A percentile compares a stretch with the other conserved stretches of the same genome.
Conservation (phyloP, 2,797 vertebrate species). For the Betta splendens region DNA sequence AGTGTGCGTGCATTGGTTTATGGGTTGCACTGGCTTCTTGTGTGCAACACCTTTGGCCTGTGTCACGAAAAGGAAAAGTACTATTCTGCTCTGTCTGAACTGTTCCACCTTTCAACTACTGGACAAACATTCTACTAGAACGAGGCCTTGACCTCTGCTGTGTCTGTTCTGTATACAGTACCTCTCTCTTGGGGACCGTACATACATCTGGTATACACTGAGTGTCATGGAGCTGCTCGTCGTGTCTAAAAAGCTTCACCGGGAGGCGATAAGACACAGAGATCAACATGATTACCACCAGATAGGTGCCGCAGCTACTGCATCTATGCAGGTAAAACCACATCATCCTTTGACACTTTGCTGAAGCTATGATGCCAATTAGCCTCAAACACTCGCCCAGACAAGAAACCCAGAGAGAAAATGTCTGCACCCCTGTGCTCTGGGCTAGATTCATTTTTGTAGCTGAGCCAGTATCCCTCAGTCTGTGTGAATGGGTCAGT, state of each 20-base stretch:
- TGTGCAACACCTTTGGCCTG: too few species aligned
- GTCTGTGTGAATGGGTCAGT: constrained; percentile 45
- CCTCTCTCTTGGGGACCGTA: too few species aligned
- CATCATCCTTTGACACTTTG: constrained; percentile 17
- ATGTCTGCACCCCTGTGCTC: constrained; percentile 21
- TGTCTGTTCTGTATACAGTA: too few species aligned
- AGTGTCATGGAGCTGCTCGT: background rate
- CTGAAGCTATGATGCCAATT: constrained; percentile 36
- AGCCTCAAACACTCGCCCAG: constrained; percentile 29
- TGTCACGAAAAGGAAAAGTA: background rate
- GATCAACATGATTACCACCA: constrained; percentile 13
- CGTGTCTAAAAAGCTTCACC: constrained; percentile 19
- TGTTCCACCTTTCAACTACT: background rate
- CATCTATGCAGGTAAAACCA: constrained; percentile 23
- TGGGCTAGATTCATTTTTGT: constrained; percentile 54
- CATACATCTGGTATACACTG: background rate
- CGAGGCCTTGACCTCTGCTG: too few species aligned
- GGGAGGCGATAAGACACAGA: constrained; percentile 19
- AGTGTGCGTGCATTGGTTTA: constrained; percentile 13
- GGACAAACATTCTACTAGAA: too few species aligned
- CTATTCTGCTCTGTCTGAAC: background rate
- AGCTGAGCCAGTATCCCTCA: constrained; percentile 37
- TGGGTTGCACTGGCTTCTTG: too few species aligned
- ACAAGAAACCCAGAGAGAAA: constrained; percentile 35
- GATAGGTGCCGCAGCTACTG: constrained; percentile 22